Evolutionary conservation across 2,888 invertebrate genomes (phyloP), one percentile per base, ranked within the genome.

Genomic region (Noctua fimbriata): DNA sequence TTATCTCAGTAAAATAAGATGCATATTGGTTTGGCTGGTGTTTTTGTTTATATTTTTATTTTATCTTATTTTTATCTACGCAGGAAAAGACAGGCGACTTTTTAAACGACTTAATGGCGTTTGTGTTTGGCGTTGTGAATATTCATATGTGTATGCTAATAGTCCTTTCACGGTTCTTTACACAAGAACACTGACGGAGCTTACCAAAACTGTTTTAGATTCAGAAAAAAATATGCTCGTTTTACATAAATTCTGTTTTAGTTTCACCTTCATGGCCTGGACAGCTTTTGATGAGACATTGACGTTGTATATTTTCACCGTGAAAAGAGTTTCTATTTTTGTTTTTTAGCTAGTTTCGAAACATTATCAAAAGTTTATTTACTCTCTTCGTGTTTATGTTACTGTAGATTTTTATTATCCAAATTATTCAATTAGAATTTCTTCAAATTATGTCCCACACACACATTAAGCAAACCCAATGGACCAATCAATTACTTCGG

Each of bases 21-120:
- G 88, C 87, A 91, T 90, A 89, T 91, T 92, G n/a, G 69, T 88
- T 78, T 89, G 87, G 86, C 90, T 84, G 79, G 76, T 86, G 82
- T 90, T 91, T 90, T 89, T 89, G 89, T 88, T 92, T 89, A 87
- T 89, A 88, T 92, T 90, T 91, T 89, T 91, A 90, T 92, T 91
- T 83, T 84, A 80, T 88, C 81, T 89, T 88, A 89, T 89, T 90
- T 92, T 91, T 91, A 92, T 92, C 91, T 90, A 89, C 82, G 83
- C 88, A 88, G 89, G 90, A 90, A 91, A 92, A 88, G 79, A 89
- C 89, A 85, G 88, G 88, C 86, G 87, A 88, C 83, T 89, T 86
- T 90, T 90, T 89, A 90, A 90, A 88, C 87, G 89, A 90, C 87
- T 87, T 88, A 88, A 85, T 84, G 86, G 87, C 82, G 88, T 89